Evolutionary conservation across 2,888 invertebrate genomes (phyloP).

Genomic region (Polyommatus iphigenia): DNA sequence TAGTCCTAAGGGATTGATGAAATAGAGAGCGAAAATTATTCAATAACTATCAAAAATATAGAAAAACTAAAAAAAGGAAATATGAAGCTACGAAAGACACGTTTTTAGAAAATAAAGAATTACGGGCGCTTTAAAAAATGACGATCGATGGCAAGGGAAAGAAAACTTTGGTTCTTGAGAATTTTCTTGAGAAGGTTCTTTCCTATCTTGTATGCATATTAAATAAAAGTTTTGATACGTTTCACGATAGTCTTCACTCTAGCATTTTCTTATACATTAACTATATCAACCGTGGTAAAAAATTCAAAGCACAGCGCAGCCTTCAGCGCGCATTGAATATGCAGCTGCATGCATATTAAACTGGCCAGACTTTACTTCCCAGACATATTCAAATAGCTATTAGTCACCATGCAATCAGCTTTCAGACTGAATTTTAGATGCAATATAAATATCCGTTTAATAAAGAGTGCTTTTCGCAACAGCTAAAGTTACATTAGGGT

Average conservation of each 20-base stretch:
- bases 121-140: no score
- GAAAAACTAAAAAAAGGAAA: background rate
- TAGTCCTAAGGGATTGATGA: no score
- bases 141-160: no score
- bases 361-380: background rate
- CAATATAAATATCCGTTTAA: background rate
- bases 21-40: background rate
- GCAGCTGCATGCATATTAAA: background rate
- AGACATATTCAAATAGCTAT: conserved; percentile 9
- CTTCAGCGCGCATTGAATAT: conserved; percentile 1
- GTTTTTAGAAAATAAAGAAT: no score
- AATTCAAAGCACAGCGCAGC: conserved; percentile 3
- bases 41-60: background rate
- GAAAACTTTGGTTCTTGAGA: no score
- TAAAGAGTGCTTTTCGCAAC: no score
- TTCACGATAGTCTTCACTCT: background rate
- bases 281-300: background rate
- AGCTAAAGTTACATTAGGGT: no score
- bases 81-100: background rate
- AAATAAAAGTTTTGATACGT: background rate
- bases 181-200: background rate
- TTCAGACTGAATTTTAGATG: background rate
- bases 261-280: background rate
- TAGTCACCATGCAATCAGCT: conserved; percentile 8
- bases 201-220: background rate